Conservation (phyloP, 2,797 vertebrate species). For the Florisuga fusca region DNA sequence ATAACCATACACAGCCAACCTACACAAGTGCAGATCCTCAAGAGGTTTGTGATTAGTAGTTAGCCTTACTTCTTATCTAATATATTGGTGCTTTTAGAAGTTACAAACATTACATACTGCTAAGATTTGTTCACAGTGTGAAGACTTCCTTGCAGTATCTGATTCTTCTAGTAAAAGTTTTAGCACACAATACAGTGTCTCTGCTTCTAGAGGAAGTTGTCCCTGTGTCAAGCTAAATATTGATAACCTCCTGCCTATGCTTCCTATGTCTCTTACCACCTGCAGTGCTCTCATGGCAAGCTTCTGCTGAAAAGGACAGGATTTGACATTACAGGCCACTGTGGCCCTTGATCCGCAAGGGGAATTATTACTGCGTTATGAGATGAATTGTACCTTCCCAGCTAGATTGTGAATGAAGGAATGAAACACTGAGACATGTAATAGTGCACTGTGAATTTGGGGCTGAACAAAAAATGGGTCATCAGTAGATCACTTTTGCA, state of each 20-base stretch:
- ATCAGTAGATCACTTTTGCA: background rate
- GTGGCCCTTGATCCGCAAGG: background rate
- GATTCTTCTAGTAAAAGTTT: background rate
- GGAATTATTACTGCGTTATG: background rate
- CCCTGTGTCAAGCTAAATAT: background rate
- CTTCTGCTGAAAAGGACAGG: background rate
- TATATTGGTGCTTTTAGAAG: background rate
- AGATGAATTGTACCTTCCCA: background rate
- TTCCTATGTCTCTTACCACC: background rate
- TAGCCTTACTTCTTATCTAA: slow-evolving; percentile 34
- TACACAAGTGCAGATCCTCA: slow-evolving; percentile 52
- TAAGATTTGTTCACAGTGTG: slow-evolving; percentile 18
- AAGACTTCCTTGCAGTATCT: background rate
- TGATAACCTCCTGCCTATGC: background rate
- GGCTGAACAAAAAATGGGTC: background rate
- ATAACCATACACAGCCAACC: slow-evolving; percentile 50
- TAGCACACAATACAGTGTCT: slow-evolving; percentile 6
- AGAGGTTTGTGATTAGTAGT: slow-evolving; percentile 58
- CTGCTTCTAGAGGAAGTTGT: background rate
- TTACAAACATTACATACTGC: background rate
- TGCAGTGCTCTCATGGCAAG: background rate
- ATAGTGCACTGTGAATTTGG: background rate
- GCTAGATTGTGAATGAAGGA: background rate
- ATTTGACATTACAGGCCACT: background rate
- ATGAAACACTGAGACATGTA: background rate